A percentile compares a stretch with the other conserved stretches of the same genome.
phyloP scores from a whole-genome alignment of 2,797 vertebrate genomes.

The Limnodromus scolopaceus region DNA sequence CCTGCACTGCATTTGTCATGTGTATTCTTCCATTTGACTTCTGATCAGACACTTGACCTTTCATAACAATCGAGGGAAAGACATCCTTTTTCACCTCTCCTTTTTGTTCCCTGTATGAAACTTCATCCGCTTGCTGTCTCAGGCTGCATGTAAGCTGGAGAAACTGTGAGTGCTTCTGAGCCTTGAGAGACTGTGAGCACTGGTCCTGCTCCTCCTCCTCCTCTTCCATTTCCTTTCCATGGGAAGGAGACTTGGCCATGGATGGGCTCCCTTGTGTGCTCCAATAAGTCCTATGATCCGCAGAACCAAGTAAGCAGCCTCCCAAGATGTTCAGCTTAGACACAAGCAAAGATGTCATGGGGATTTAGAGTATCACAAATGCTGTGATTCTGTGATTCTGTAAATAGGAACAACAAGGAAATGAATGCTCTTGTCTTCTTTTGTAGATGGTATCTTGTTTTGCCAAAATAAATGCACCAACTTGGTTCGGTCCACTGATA shows the following conservation, averaged over 20 bases:
- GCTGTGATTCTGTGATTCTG: no score
- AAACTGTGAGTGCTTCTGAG: not conserved
- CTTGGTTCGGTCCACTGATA: not conserved
- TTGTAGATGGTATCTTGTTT: not conserved
- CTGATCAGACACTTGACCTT: not conserved
- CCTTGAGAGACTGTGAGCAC: not conserved
- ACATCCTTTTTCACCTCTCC: not conserved
- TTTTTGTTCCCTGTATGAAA: not conserved
- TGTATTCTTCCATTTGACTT: not conserved
- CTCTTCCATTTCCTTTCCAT: not conserved
- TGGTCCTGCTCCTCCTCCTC: not conserved
- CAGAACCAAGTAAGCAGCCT: not conserved
- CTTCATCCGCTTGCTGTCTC: not conserved
- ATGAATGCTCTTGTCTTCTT: not conserved
- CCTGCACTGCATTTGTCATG: not conserved
- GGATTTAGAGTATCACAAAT: not conserved
- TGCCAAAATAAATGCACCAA: not conserved
- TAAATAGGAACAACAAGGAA: not conserved
- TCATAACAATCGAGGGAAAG: fast-evolving
- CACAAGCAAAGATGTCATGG: fast-evolving
- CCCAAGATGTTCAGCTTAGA: not conserved
- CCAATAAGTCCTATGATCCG: fast-evolving
- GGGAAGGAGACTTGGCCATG: not conserved
- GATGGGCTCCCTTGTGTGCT: not conserved
- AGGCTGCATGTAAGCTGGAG: not conserved